A percentile compares a stretch with the other conserved stretches of the same genome.
phyloP scores from a whole-genome alignment of 2,888 invertebrate genomes.

The Perizoma affinitatum region DNA sequence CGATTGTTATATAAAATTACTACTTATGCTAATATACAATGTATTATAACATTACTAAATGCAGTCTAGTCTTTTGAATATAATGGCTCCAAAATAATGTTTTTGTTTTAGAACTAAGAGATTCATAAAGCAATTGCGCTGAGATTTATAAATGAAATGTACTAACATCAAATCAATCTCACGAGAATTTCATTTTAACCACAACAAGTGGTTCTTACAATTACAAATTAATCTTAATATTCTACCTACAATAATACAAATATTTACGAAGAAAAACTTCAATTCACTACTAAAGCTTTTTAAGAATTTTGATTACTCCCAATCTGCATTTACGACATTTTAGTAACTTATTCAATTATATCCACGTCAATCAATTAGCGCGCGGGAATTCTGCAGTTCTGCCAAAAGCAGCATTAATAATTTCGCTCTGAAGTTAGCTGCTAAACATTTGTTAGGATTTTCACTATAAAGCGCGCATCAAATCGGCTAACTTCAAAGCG shows the following conservation, averaged over 20 bases:
- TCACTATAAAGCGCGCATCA: no score
- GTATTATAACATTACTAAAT: slow-evolving; percentile 55
- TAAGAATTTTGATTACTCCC: slow-evolving; percentile 8
- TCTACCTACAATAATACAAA: background rate
- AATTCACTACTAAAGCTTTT: slow-evolving; percentile 22
- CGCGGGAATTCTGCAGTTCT: no score
- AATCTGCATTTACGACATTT: background rate
- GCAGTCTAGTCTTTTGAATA: slow-evolving; percentile 58
- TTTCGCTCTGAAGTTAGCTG: no score
- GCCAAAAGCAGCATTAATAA: no score
- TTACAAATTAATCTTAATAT: slow-evolving; percentile 1
- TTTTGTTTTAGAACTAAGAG: slow-evolving; percentile 33
- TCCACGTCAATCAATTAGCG: no score
- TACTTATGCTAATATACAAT: slow-evolving; percentile 33
- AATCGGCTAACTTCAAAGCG: no score
- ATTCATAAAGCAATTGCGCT: slow-evolving; percentile 36
- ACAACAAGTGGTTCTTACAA: background rate
- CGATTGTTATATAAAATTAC: slow-evolving; percentile 39
- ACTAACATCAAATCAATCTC: slow-evolving; percentile 13
- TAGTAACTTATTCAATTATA: no score
- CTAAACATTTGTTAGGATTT: no score
- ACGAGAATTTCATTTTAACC: background rate
- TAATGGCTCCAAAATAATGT: slow-evolving; percentile 44
- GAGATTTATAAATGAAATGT: slow-evolving; percentile 42
- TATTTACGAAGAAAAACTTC: no score